Evolutionary conservation across 2,888 invertebrate genomes (phyloP).

Genomic region (Zygothrica quintamaculata): DNA sequence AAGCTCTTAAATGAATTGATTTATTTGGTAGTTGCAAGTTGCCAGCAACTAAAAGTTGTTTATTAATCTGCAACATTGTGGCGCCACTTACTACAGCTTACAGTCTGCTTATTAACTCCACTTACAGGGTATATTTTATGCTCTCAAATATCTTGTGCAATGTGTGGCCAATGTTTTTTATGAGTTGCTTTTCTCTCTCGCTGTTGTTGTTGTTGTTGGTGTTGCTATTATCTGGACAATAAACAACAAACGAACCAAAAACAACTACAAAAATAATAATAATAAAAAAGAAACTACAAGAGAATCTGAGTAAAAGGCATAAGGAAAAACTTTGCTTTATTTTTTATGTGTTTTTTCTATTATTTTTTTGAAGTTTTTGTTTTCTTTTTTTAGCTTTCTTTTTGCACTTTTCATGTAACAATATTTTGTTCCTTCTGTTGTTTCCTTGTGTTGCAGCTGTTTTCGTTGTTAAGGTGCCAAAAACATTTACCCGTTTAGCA

Average conservation of each 20-base stretch:
- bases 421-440: conserved; percentile 60
- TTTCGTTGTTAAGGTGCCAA: conserved; percentile 70
- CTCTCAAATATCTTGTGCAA: conserved; percentile 28
- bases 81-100: background rate
- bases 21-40: too few species aligned
- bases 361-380: too few species aligned
- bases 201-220: too few species aligned
- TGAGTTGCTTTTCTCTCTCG: conserved; percentile 21
- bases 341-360: conserved; percentile 17
- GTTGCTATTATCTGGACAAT: conserved; percentile 21
- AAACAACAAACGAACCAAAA: conserved; percentile 14
- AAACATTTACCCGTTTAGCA: conserved; percentile 52
- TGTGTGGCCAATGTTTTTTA: conserved; percentile 39
- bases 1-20: too few species aligned
- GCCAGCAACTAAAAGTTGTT: too few species aligned
- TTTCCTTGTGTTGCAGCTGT: conserved; percentile 56
- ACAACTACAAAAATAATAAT: conserved; percentile 3
- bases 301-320: conserved; percentile 1
- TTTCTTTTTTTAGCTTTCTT: conserved; percentile 24
- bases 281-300: background rate
- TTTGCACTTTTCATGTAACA: conserved; percentile 54
- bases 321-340: conserved; percentile 42
- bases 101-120: background rate
- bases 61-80: too few species aligned
- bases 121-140: conserved; percentile 20